Base-by-base conservation (phyloP, 92 coral and sea anemone genomes). In the Porites rus region DNA sequence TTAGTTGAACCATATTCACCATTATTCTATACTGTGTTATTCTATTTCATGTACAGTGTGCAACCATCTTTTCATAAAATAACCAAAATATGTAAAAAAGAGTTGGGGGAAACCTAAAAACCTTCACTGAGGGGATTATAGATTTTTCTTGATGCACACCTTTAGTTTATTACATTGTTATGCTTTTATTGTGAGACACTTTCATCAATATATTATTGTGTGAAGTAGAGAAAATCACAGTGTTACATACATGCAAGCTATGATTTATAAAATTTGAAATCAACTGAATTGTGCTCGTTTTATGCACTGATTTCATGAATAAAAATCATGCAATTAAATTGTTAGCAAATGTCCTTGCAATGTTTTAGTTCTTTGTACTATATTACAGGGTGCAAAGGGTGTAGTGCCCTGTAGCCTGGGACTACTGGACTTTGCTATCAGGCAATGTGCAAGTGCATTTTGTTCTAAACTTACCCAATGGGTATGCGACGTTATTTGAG, bases 1-100 rank as follows among this genome's bases (percentile, higher is more conserved):
- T 74, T 74, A 73, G 63, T 74, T 46, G 78, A 74, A 74, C 61
- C 38, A 74, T 74, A 74, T 74, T 74, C 78, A 74, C 25, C 78
- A 74, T 51, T 51, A 74, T 51, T 74, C 38, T 54, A 74, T 74
- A 74, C 43, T 74, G 52, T 74, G 38, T 50, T 74, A 54, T 46
- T 74, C 78, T 74, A 74, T 18, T 51, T 74, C 28, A 74, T 74
- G 78, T 0, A 74, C 78, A 74, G 78, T 74, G 31, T 74, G 78
- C 64, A 51, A 74, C 77, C 78, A 74, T 51, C 64, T 74, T 74
- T 74, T 74, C 78, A 74, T 51, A 74, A 74, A 52, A 54, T 74
- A 74, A 0, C 0, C 0, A 22, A 22, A 22, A 22, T 22, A 22
- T 74, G 64, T 74, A 51, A 74, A 74, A 74, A 21, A 74, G 78